Percentiles rank a stretch among this genome's conserved stretches.
These are phyloP conservation scores for Thereva unica DNA, from an alignment of 2,888 invertebrate species.

Conservation along the genomic window DNA sequence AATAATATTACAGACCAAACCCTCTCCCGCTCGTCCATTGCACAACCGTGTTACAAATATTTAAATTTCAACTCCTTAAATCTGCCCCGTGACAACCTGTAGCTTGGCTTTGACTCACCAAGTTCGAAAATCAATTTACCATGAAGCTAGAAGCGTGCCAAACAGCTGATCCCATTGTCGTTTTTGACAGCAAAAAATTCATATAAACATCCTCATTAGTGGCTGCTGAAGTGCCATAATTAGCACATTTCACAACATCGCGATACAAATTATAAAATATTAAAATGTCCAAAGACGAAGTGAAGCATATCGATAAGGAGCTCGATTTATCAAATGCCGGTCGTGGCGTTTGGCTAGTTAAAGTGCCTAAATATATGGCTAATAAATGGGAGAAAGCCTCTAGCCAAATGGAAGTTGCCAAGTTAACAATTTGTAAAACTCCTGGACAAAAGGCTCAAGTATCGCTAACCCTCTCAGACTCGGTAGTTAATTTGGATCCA, in stretches of 20 bases:
- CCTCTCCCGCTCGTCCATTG: too few relatives aligned
- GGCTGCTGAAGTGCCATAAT: too few relatives aligned
- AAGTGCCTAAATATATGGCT: slow-evolving; percentile 94
- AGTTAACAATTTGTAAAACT: slow-evolving; percentile 81
- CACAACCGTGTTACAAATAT: too few relatives aligned
- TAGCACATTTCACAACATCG: background rate
- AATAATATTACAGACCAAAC: too few relatives aligned
- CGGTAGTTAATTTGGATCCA: slow-evolving; percentile 76
- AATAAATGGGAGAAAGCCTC: slow-evolving; percentile 91
- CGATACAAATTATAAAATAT: slow-evolving; percentile 2
- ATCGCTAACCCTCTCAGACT: slow-evolving; percentile 79
- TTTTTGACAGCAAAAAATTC: background rate
- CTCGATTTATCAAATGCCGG: slow-evolving; percentile 87
- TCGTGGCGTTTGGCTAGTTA: slow-evolving; percentile 95
- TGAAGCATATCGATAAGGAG: slow-evolving; percentile 71
- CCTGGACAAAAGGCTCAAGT: slow-evolving; percentile 86
- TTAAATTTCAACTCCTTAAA: too few relatives aligned
- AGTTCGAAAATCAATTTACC: background rate
- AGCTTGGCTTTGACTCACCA: too few relatives aligned
- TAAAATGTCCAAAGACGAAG: slow-evolving; percentile 55
- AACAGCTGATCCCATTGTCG: slow-evolving; percentile 6
- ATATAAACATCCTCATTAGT: background rate
- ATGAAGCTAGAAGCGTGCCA: background rate
- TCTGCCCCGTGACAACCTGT: too few relatives aligned
- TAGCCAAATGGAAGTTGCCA: slow-evolving; percentile 92